phyloP scores from a whole-genome alignment of 2,797 vertebrate genomes.

The Characodon lateralis region DNA sequence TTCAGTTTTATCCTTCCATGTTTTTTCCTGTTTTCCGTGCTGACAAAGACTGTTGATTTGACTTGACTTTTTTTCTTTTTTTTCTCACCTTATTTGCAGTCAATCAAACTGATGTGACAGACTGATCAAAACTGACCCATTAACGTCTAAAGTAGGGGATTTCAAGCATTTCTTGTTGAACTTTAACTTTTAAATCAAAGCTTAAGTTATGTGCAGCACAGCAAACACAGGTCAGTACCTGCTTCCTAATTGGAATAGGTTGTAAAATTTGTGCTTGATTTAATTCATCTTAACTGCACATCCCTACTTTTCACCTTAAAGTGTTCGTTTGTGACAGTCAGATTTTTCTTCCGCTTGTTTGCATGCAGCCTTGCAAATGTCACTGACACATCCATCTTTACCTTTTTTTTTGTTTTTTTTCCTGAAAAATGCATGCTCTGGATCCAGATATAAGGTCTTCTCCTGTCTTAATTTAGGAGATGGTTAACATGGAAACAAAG shows the following conservation, averaged over 20 bases:
- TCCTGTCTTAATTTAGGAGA: slow-evolving; percentile 79
- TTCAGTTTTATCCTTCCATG: neutral
- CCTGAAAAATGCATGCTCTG: accelerated
- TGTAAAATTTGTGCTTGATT: neutral
- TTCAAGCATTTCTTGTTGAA: slow-evolving; percentile 4
- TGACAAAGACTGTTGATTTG: neutral
- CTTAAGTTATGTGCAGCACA: neutral
- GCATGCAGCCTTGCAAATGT: neutral
- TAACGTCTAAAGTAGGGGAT: slow-evolving; percentile 2
- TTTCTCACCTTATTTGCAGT: slow-evolving; percentile 2
- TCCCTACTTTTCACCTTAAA: slow-evolving; percentile 4
- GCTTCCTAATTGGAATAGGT: neutral
- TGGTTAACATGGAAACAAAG: slow-evolving; percentile 83
- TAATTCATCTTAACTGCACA: neutral
- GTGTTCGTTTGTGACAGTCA: neutral
- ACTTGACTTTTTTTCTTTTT: slow-evolving; percentile 2
- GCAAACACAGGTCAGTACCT: neutral
- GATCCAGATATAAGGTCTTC: neutral
- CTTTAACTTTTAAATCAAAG: neutral
- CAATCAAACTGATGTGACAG: neutral
- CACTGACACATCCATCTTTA: neutral
- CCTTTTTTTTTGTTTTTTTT: neutral
- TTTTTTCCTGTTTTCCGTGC: neutral
- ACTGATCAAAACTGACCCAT: neutral
- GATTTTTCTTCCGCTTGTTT: neutral